Evolutionary conservation across 2,113 vertebrate genomes (phyloP), one percentile per base, ranked within the genome.

Genomic region (Xenus cinereus): DNA sequence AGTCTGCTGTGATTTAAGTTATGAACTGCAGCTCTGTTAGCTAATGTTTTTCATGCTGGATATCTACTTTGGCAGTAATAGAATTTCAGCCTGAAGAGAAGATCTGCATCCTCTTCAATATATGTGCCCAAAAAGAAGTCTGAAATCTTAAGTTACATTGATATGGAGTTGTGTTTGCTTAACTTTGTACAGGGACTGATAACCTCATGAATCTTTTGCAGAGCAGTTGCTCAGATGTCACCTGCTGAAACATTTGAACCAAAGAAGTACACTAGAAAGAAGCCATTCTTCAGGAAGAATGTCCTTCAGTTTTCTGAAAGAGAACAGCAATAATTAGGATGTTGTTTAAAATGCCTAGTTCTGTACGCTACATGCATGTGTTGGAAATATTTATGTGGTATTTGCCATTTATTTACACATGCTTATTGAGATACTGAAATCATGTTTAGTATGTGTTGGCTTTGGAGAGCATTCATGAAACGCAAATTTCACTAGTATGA

Each of bases 1-100:
- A 86, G 66, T 89, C 92, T 74, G 24, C 39, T 95, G 39, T 91
- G 75, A 94, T 86, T 94, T 77, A 94, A 91, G 89, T 93, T 87
- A 88, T 50, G 30, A 94, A 78, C 53, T 95, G 24, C 51, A 77
- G 59, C 37, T 73, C 48, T 89, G 18, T 20, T 48, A 60, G 46
- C 24, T 72, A 83, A 32, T 96, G 79, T 88, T 77, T 89, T 57
- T 62, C 20, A 26, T 72, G 39, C 41, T 87, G 30, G 30, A 8
- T 88, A 37, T 51, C 33, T 60, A 8, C 23, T 69, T 45, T 35
- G 43, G 8, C 24, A 64, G 33, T 79, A 60, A 39, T 16, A 67
- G 50, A 46, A 73, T 86, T 88, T 69, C 26, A 81, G 16, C 46
- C 14, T 28, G 62, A 80, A 50, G 6, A 30, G 19, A 69, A 81